Base-by-base conservation (phyloP, 1,140 invertebrate species). In the Scaptomyza pallida region DNA sequence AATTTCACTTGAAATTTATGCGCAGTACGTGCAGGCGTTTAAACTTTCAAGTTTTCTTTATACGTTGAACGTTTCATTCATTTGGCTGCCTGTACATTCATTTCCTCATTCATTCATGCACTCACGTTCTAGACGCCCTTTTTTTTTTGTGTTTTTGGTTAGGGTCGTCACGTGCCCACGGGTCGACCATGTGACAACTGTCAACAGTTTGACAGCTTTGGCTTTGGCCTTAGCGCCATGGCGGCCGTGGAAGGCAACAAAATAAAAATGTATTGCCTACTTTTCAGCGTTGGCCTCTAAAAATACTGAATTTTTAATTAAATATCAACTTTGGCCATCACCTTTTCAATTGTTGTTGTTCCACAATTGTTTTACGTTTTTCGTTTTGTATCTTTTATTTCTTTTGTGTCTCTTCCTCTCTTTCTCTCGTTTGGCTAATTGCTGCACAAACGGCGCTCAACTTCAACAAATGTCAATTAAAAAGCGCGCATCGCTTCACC, bases 1-100 rank as follows among this genome's bases (percentile, higher is more conserved):
- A 82, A 82, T 88, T 86, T 86, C 74, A 86, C 78, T 81, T 81
- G 67, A 75, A 88, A 88, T 88, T 88, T 88, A 88, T 88, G 82
- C 68, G 63, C 45, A 54, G 72, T 89, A 88, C 82, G 82, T 88
- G 82, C 83, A 51, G 64, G 62, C 83, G 82, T 88, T 88, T 88
- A 89, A 75, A 75, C 72, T 82, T 85, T 88, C 19, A 65, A 82
- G 82, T 88, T n/a, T n/a, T n/a, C 81, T 74, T n/a, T 37, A 37
- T 37, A n/a, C n/a, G 33, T n/a, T n/a, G 76, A 54, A 56, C 76
- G 71, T 73, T 79, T 74, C 60, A 67, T 75, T 76, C 76, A 79
- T 85, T 85, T 59, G 62, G 62, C 62, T 59, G 62, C 62, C 35
- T 51, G 67, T 52, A 37, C 33, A 37, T 37, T 37, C 75, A 82